These are phyloP conservation scores for Micoletzkya japonica DNA, from an alignment of 2,888 invertebrate species.

Conservation along the genomic window DNA sequence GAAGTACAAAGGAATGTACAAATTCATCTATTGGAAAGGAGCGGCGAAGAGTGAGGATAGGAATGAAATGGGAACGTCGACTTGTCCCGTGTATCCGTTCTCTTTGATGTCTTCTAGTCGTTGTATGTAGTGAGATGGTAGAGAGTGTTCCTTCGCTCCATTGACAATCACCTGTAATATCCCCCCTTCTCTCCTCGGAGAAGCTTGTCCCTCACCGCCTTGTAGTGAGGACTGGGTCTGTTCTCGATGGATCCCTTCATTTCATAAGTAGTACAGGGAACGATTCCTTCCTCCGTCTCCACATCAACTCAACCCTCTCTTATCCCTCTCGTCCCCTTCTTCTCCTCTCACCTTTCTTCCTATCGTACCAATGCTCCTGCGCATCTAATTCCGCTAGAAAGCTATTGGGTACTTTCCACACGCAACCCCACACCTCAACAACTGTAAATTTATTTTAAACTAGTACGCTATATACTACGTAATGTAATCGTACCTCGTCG, in stretches of 20 bases:
- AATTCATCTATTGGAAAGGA: no score
- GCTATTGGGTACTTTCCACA: slow-evolving; percentile 27
- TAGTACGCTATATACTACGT: not conserved
- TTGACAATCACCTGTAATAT: no score
- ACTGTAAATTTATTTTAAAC: not conserved
- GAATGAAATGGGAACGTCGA: no score
- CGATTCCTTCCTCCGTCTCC: slow-evolving; percentile 4
- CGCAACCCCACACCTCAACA: slow-evolving; percentile 26
- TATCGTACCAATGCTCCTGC: slow-evolving; percentile 23
- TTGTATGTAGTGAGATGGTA: no score
- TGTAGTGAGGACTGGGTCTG: slow-evolving; percentile 21
- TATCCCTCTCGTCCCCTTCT: not conserved
- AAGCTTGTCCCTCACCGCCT: slow-evolving; percentile 9
- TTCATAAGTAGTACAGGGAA: slow-evolving; percentile 5
- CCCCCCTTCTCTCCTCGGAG: no score
- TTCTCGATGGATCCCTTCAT: slow-evolving; percentile 19
- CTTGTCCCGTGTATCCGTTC: no score
- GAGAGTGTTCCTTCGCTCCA: no score
- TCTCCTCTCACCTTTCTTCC: not conserved
- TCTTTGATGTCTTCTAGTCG: no score
- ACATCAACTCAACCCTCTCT: slow-evolving; percentile 1
- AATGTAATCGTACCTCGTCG: slow-evolving; percentile 5
- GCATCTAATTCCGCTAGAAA: slow-evolving; percentile 16
- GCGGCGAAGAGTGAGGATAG: no score
- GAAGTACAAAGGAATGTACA: no score